phyloP scores from a whole-genome alignment of 2,113 vertebrate species.

The Chloropsis hardwickii region DNA sequence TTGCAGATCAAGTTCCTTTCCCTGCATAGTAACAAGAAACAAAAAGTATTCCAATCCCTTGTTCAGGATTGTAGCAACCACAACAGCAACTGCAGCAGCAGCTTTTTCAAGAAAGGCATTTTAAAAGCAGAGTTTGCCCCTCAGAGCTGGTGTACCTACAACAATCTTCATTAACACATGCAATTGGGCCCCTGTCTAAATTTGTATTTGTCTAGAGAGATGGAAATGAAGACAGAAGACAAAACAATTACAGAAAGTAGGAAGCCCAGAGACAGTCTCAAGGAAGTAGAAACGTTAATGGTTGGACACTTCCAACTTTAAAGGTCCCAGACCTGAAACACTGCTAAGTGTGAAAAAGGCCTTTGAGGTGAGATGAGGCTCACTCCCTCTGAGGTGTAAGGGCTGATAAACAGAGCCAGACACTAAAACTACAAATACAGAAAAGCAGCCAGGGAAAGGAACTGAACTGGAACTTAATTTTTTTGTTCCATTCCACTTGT shows the following conservation, averaged over 20 bases:
- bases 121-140: not conserved
- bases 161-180: not conserved
- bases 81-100: not conserved
- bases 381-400: not conserved
- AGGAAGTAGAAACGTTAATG: not conserved
- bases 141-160: not conserved
- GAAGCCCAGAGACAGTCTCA: not conserved
- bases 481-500: not conserved
- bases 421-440: not conserved
- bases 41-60: not conserved
- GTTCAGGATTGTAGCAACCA: not conserved
- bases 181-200: not conserved
- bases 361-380: not conserved
- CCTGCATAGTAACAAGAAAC: not conserved
- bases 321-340: not conserved
- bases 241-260: not conserved
- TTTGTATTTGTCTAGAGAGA: not conserved
- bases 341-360: not conserved
- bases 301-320: not conserved
- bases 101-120: not conserved
- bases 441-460: not conserved
- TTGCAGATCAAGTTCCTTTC: not conserved
- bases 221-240: not conserved
- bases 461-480: not conserved
- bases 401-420: not conserved